phyloP scores from a whole-genome alignment of 2,113 vertebrate species.

The Plectropomus leopardus region DNA sequence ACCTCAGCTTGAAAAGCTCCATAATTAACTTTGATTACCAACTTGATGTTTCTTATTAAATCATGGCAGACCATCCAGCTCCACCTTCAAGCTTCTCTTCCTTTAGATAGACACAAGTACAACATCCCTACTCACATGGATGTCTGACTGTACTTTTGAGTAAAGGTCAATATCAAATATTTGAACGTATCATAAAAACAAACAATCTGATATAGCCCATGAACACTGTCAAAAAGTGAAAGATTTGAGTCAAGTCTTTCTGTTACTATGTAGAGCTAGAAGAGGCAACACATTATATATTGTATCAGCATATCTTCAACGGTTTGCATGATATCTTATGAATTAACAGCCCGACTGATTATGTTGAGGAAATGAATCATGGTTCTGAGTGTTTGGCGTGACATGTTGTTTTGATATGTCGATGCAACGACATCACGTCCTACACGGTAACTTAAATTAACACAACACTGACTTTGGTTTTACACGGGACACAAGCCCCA shows the following conservation, averaged over 20 bases:
- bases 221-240: neutral
- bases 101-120: neutral
- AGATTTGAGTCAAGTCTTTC: neutral
- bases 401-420: too few species aligned
- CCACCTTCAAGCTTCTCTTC: neutral
- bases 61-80: neutral
- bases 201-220: neutral
- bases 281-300: neutral
- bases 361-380: too few species aligned
- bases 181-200: neutral
- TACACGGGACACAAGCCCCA: too few species aligned
- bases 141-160: neutral
- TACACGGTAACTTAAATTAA: too few species aligned
- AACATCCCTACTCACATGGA: neutral
- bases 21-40: neutral
- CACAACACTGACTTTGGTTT: too few species aligned
- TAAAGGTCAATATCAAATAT: neutral
- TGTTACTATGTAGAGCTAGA: neutral
- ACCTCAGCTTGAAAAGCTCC: neutral
- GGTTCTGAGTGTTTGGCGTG: too few species aligned
- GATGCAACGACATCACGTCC: too few species aligned
- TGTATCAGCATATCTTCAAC: too few species aligned
- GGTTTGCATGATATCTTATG: too few species aligned
- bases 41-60: constrained; percentile 8
- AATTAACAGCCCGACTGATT: too few species aligned